Evolutionary conservation across 2,797 vertebrate species (phyloP).

Genomic region (Phoeniculus purpureus): DNA sequence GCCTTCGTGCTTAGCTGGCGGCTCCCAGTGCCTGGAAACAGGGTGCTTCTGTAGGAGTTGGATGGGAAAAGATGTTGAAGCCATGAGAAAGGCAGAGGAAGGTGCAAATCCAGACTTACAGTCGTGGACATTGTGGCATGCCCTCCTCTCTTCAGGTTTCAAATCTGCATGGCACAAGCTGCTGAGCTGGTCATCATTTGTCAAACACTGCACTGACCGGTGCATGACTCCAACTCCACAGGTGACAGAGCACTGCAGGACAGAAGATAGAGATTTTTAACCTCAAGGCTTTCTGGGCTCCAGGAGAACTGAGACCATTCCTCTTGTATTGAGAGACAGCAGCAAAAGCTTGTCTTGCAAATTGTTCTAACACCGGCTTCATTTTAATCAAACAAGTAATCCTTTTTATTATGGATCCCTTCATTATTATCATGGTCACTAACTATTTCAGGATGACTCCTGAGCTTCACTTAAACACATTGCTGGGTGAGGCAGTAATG

Average conservation of each 20-base stretch:
- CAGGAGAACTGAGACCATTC: neutral
- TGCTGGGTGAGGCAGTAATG: neutral
- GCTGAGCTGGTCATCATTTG: slow-evolving; percentile 82
- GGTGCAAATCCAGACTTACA: slow-evolving; percentile 81
- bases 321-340: neutral
- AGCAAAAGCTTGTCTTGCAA: neutral
- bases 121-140: slow-evolving; percentile 82
- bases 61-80: neutral
- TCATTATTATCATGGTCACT: neutral
- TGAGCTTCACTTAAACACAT: neutral
- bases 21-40: neutral
- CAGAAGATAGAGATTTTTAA: neutral
- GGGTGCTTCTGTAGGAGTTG: neutral
- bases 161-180: slow-evolving; percentile 76
- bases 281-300: neutral
- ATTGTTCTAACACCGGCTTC: neutral
- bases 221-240: slow-evolving; percentile 90
- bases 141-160: slow-evolving; percentile 84
- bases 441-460: neutral
- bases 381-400: slow-evolving; percentile 8
- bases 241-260: slow-evolving; percentile 86
- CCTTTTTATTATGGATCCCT: neutral
- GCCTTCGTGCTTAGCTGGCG: neutral
- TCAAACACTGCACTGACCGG: slow-evolving; percentile 88
- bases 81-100: neutral